A percentile compares a stretch with the other conserved stretches of the same genome.
These are phyloP conservation scores for Rhincodon typus DNA, from an alignment of 2,797 vertebrate species.

Conservation along the genomic window DNA sequence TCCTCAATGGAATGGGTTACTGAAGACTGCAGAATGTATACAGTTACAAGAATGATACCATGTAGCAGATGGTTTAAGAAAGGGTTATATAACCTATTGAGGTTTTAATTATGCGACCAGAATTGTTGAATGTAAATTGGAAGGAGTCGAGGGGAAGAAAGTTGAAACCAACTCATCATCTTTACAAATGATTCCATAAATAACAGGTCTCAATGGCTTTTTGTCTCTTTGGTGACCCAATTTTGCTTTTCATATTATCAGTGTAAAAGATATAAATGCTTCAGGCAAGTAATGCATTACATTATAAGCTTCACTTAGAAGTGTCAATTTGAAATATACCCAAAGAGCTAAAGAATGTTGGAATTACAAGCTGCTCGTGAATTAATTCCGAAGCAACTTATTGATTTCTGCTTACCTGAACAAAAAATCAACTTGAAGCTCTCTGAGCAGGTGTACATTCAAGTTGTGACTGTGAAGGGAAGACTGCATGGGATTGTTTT, in stretches of 20 bases:
- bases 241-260: background rate
- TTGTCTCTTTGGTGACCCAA: background rate
- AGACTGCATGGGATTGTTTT: background rate
- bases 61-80: background rate
- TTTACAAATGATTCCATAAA: background rate
- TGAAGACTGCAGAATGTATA: background rate
- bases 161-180: too few relatives aligned
- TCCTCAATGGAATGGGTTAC: background rate
- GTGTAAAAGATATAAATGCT: background rate
- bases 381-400: background rate
- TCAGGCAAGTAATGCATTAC: background rate
- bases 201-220: background rate
- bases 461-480: background rate
- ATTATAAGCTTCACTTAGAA: background rate
- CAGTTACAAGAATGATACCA: background rate
- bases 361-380: background rate
- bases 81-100: background rate
- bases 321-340: background rate
- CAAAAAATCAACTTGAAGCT: background rate
- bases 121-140: background rate
- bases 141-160: background rate
- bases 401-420: background rate
- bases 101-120: background rate
- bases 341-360: background rate
- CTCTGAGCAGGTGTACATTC: background rate